Evolutionary conservation across 2,888 invertebrate genomes (phyloP), one percentile per base, ranked within the genome.

Genomic region (Pachymerium ferrugineum): DNA sequence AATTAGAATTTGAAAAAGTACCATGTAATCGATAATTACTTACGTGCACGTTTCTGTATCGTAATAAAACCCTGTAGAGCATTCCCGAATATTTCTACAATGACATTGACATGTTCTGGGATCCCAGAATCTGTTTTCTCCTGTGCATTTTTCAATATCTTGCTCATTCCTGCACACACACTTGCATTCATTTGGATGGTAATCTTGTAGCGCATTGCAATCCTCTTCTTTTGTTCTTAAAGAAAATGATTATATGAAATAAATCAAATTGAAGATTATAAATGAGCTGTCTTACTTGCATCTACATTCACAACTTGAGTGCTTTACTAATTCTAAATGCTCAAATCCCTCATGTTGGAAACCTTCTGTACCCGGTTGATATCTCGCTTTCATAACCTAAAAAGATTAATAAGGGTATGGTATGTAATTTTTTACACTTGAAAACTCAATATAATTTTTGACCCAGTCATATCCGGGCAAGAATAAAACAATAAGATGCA

Each of bases 161-260:
- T 89, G 88, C 3, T 79, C 78, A 77, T 89, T 89, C 10, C 81
- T 83, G 79, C 90, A 90, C 14, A 80, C 80, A 79, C 90, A 90
- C 30, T 83, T 82, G 77, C 90, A 90, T 77, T 87, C 85, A 0
- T 84, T 81, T 74, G 83, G 80, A 68, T 82, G 81, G 78, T 89
- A 90, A 69, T 82, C 80, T 81, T 90, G 89, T 33, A 85, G 85
- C 4, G 80, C 79, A 69, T 84, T 87, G 79, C 90, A 90, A 78
- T 88, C 82, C 5, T 33, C 29, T n/a, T 69, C 75, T 67, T 76
- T 74, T 5, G 70, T 35, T 28, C 75, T 75, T 28, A 33, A 73
- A 69, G 3, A 33, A 4, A 54, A 16, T 22, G n/a, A 16, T 6
- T 30, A 30, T 6, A 30, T 29, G 16, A 19, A 74, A 14, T n/a